phyloP scores from a whole-genome alignment of 2,888 invertebrate species.

The Cantharis rustica region DNA sequence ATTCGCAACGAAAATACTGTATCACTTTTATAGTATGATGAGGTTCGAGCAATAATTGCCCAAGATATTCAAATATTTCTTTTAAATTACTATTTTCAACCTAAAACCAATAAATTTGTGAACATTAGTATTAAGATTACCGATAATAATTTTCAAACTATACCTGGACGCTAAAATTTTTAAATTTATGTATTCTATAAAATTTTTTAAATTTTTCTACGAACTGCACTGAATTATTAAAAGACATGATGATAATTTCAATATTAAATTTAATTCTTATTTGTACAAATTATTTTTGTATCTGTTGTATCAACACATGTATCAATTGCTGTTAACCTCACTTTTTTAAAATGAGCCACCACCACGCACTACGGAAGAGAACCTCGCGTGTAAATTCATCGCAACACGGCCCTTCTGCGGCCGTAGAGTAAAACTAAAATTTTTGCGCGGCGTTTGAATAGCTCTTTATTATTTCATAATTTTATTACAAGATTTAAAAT shows the following conservation, averaged over 20 bases:
- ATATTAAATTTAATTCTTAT: neutral
- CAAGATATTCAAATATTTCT: conserved; percentile 19
- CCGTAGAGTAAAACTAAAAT: too few relatives aligned
- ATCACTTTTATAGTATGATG: conserved; percentile 31
- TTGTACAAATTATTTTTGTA: too few relatives aligned
- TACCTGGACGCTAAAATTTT: neutral
- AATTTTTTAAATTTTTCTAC: neutral
- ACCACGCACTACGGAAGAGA: too few relatives aligned
- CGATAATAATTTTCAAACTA: neutral
- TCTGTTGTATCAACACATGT: neutral
- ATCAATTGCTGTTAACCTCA: neutral
- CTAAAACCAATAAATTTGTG: neutral
- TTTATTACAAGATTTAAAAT: too few relatives aligned
- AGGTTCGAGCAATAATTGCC: conserved; percentile 58
- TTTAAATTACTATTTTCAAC: conserved; percentile 5
- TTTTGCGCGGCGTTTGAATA: too few relatives aligned
- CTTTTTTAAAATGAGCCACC: too few relatives aligned
- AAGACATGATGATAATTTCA: neutral
- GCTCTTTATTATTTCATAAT: too few relatives aligned
- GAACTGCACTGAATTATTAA: neutral
- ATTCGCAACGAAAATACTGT: conserved; percentile 28
- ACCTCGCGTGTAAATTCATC: too few relatives aligned
- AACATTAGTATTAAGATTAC: neutral
- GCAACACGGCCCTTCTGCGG: too few relatives aligned
- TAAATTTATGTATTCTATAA: neutral